Conservation (phyloP, 2,888 invertebrate species). For the Osmoderma eremita region DNA sequence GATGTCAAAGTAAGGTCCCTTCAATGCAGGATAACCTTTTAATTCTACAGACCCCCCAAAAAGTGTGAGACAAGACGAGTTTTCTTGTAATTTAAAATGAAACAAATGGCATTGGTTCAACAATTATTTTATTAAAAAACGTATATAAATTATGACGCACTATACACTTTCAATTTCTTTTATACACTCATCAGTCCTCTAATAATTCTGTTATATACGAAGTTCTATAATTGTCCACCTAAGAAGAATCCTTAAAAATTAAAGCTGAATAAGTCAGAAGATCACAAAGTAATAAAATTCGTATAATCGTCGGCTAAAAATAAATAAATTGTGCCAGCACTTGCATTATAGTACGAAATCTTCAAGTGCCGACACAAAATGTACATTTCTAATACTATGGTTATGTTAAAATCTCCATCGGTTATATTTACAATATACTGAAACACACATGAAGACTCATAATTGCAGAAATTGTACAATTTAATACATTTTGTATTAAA, state of each 20-base stretch:
- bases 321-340: background rate
- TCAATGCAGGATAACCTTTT: too few species aligned
- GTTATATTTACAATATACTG: background rate
- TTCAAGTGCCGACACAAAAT: background rate
- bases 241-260: conserved; percentile 8
- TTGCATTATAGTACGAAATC: conserved; percentile 7
- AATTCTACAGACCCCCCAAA: too few species aligned
- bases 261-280: conserved; percentile 25
- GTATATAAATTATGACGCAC: conserved; percentile 40
- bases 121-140: conserved; percentile 42
- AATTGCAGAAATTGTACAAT: conserved; percentile 1
- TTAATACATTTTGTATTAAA: background rate
- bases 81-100: too few species aligned
- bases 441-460: background rate
- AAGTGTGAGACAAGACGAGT: too few species aligned
- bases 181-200: conserved; percentile 1
- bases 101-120: conserved; percentile 20
- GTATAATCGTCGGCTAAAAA: conserved; percentile 19
- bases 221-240: background rate
- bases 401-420: background rate
- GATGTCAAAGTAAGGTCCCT: too few species aligned
- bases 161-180: conserved; percentile 18
- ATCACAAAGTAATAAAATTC: conserved; percentile 31
- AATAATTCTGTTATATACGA: conserved; percentile 9
- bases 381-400: background rate